Evolutionary conservation across 1,140 invertebrate species (phyloP), one percentile per base, ranked within the genome.

Genomic region (Drosophila parvula): DNA sequence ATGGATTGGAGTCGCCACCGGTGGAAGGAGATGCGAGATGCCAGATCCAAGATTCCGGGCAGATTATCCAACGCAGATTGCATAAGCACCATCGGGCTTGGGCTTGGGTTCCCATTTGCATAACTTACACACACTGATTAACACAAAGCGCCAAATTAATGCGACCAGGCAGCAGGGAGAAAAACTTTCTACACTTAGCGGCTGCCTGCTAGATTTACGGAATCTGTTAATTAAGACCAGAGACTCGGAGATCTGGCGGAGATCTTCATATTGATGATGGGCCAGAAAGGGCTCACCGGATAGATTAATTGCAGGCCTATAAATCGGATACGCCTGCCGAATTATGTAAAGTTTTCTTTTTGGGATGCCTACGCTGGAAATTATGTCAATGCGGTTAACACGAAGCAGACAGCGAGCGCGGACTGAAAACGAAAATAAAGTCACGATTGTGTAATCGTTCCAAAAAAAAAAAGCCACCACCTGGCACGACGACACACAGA

Each of bases 401-500:
- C 56, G 53, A 56, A 56, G 40, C 36, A 74, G 50, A 57, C 55
- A 59, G 56, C 71, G 63, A 84, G 67, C 62, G 48, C 27, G 69
- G 59, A 62, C 69, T 74, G 71, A 75, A 75, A 75, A 65, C 70
- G 70, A 77, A 70, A 67, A 59, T 48, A 59, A 81, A 88, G 68
- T 82, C 83, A 88, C 69, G 84, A 89, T 88, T 88, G 75, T 82
- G 84, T 89, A 89, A 88, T 76, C 83, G 84, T 84, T 80, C 84
- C 83, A 74, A 88, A 89, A 53, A 53, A 18, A 53, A 5, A 40
- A 36, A 50, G 18, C 22, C 79, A 83, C 63, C 74, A 86, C 73
- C 74, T 88, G 80, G 78, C 79, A 84, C 84, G 84, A 89, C 80
- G 88, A 89, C 82, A 84, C 38, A 40, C 38, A 40, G 38, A 12